phyloP scores from a whole-genome alignment of 2,888 invertebrate genomes.

The Caenorhabditis drosophilae region DNA sequence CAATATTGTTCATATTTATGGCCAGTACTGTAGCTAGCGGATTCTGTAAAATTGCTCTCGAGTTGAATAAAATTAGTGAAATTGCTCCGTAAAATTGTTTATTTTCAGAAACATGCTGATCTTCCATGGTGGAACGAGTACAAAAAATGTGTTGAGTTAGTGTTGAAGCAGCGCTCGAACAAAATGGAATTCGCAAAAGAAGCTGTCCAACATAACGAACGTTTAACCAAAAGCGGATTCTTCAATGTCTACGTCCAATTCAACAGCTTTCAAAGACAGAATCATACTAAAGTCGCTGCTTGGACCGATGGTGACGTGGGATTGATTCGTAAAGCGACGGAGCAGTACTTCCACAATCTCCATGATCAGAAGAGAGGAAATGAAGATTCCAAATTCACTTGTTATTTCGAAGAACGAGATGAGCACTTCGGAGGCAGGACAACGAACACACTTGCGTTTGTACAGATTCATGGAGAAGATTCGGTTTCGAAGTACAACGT shows the following conservation, averaged over 20 bases:
- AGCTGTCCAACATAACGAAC: constrained; percentile 25
- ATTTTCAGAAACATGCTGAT: constrained; percentile 27
- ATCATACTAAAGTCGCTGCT: constrained; percentile 22
- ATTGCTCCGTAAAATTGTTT: constrained; percentile 7
- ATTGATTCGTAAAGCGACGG: constrained; percentile 19
- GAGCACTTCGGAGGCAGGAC: constrained; percentile 13
- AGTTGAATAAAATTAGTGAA: constrained; percentile 15
- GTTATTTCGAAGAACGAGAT: constrained; percentile 15
- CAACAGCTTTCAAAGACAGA: constrained; percentile 12
- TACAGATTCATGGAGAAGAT: constrained; percentile 26
- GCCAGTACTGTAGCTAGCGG: constrained; percentile 6
- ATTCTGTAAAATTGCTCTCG: constrained; percentile 19
- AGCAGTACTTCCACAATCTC: constrained; percentile 19
- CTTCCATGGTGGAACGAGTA: constrained; percentile 20
- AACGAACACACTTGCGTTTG: constrained; percentile 19
- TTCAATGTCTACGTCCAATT: constrained; percentile 24
- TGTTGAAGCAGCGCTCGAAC: constrained; percentile 10
- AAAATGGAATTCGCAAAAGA: constrained; percentile 19
- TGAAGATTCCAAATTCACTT: constrained; percentile 22
- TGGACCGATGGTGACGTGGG: constrained; percentile 22
- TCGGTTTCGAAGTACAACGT: constrained; percentile 16
- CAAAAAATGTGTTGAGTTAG: constrained; percentile 19
- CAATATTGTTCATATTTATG: no score
- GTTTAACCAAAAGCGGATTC: constrained; percentile 17
- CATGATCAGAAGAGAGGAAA: constrained; percentile 23